phyloP scores from a whole-genome alignment of 2,888 invertebrate genomes.

The Cephus runcator region DNA sequence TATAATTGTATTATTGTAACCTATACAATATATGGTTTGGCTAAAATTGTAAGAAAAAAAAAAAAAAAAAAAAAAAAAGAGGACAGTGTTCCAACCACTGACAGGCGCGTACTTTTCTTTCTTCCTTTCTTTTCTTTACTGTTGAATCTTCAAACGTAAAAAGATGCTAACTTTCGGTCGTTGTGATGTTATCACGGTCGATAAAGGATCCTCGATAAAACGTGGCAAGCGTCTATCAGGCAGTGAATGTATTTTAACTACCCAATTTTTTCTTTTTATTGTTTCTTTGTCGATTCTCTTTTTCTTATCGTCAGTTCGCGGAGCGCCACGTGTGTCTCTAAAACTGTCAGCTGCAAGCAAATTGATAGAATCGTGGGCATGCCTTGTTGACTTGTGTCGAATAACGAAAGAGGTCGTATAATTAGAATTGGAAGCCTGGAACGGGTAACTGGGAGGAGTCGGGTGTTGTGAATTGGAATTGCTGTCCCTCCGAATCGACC shows the following conservation, averaged over 20 bases:
- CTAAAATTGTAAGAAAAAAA: slow-evolving; percentile 24
- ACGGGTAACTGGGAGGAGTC: slow-evolving; percentile 70
- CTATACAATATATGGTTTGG: slow-evolving; percentile 28
- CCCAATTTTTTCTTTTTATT: background rate
- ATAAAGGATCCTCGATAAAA: background rate
- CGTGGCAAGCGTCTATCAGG: background rate
- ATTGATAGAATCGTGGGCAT: background rate
- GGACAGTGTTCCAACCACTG: slow-evolving; percentile 21
- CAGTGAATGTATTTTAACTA: background rate
- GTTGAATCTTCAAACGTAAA: slow-evolving; percentile 6
- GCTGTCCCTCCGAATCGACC: slow-evolving; percentile 79
- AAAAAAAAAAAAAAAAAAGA: slow-evolving; percentile 9
- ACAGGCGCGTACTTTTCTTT: slow-evolving; percentile 10
- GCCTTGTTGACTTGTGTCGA: background rate
- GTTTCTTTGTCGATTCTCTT: background rate
- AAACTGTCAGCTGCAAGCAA: background rate
- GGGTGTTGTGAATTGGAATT: slow-evolving; percentile 68
- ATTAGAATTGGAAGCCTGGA: slow-evolving; percentile 85
- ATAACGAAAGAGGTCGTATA: slow-evolving; percentile 4
- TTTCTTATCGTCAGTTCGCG: background rate
- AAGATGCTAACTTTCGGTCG: slow-evolving; percentile 11
- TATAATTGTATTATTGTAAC: slow-evolving; percentile 29
- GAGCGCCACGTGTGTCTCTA: background rate
- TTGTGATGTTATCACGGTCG: background rate
- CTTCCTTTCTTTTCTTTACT: background rate